phyloP scores from a whole-genome alignment of 2,797 vertebrate genomes.

The Spheniscus humboldti region DNA sequence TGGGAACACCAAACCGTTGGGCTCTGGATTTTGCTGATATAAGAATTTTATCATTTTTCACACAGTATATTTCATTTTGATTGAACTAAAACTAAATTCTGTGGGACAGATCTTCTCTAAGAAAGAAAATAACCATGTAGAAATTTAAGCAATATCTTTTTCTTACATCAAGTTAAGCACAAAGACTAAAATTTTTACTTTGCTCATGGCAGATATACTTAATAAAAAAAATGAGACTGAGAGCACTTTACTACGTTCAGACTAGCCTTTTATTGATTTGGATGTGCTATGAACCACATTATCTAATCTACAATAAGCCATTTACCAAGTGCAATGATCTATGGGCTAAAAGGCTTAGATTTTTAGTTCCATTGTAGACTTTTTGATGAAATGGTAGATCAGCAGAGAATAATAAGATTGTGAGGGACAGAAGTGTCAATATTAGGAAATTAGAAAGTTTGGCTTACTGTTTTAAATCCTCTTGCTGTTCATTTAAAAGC shows the following conservation, averaged over 20 bases:
- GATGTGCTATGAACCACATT: slow-evolving; percentile 85
- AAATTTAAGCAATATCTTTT: neutral
- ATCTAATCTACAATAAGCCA: slow-evolving; percentile 87
- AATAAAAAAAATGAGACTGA: slow-evolving; percentile 67
- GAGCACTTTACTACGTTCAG: slow-evolving; percentile 79
- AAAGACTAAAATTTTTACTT: slow-evolving; percentile 24
- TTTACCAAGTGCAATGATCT: slow-evolving; percentile 79
- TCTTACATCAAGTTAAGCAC: neutral
- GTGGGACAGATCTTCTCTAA: neutral
- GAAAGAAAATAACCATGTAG: neutral
- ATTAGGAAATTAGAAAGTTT: slow-evolving; percentile 81
- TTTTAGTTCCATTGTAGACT: slow-evolving; percentile 63
- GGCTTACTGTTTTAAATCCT: slow-evolving; percentile 62
- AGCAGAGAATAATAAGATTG: slow-evolving; percentile 82
- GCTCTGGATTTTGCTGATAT: neutral
- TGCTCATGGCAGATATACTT: slow-evolving; percentile 28
- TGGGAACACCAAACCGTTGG: neutral
- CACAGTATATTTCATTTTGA: neutral
- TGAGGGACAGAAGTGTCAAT: slow-evolving; percentile 80
- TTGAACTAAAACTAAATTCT: neutral
- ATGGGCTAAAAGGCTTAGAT: slow-evolving; percentile 72
- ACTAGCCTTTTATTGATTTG: slow-evolving; percentile 83
- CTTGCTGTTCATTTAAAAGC: slow-evolving; percentile 47
- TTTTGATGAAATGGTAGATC: slow-evolving; percentile 84
- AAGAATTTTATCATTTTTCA: neutral